Base-by-base conservation (phyloP, 2,113 vertebrate species). In the Coregonus clupeaformis region DNA sequence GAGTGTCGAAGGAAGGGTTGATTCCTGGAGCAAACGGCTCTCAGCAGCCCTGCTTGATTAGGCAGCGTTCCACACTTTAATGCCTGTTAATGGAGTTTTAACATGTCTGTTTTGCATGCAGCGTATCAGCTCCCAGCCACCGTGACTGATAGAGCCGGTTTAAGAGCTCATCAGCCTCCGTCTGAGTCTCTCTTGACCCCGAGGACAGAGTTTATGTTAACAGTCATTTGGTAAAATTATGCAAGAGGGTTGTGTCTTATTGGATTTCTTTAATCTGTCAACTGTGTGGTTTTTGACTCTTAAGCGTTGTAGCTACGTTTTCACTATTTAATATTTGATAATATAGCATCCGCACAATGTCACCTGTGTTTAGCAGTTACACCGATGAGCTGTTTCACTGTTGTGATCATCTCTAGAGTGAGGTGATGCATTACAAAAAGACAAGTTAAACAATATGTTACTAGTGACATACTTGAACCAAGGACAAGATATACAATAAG, bases 111-210 rank as follows among this genome's bases (percentile, higher is more conserved):
- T 92, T 88, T 89, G 79, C 81, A 87, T 4, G 45, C 75, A 0
- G 45, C 73, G 0, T 87, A 89, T 91, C 91, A 89, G 89, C 92
- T 92, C 49, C 16, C 3, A 3, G 1, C 84, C 85, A 72, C 72
- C 85, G 90, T 83, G 88, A 85, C 90, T 86, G 90, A 89, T 77
- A n/a, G 77, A 89, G 84, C 85, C 89, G 1, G 1, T 87, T 88
- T 92, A 94, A 94, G 87, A 90, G 89, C 89, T 89, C 91, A 93
- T 93, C 94, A 94, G 91, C 90, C 94, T 92, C 78, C 84, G 89
- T 84, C 80, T 81, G 83, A 82, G 86, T 83, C 90, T 87, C 72
- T 92, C 92, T 84, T 94, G 90, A 94, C 94, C 93, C 94, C 91
- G 92, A 90, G 91, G 90, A 94, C 89, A 88, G 89, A 90, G 76